Evolutionary conservation across 2,888 invertebrate genomes (phyloP).

Genomic region (Selenia dentaria): DNA sequence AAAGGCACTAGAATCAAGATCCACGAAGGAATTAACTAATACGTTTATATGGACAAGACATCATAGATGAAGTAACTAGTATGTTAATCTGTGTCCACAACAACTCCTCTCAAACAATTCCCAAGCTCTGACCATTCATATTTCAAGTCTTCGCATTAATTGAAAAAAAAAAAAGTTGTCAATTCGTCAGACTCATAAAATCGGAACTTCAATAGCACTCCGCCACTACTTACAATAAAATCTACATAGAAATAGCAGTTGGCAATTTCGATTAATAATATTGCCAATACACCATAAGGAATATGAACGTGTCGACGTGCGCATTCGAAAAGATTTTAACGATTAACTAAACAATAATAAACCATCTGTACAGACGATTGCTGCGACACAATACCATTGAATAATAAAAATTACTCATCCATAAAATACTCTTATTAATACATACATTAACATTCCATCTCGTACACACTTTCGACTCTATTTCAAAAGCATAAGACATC

Average conservation of each 20-base stretch:
- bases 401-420: slow-evolving; percentile 81
- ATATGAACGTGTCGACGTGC: slow-evolving; percentile 28
- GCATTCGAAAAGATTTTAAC: slow-evolving; percentile 44
- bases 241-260: slow-evolving; percentile 20
- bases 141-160: not conserved
- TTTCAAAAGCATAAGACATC: slow-evolving; percentile 35
- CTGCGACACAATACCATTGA: slow-evolving; percentile 56
- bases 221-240: slow-evolving; percentile 15
- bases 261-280: slow-evolving; percentile 13
- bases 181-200: slow-evolving; percentile 17
- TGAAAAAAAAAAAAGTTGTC: slow-evolving; percentile 13
- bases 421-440: slow-evolving; percentile 72
- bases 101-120: not conserved
- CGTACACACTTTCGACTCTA: slow-evolving; percentile 40
- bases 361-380: slow-evolving; percentile 48
- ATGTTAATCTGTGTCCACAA: no score
- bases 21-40: no score
- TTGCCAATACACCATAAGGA: slow-evolving; percentile 10
- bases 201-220: not conserved
- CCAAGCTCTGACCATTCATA: slow-evolving; percentile 12
- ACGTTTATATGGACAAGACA: no score
- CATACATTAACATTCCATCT: slow-evolving; percentile 51
- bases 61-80: no score
- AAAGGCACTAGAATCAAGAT: no score
- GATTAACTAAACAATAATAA: slow-evolving; percentile 47